Percentiles rank a stretch among this genome's conserved stretches.
These are phyloP conservation scores for Xylocopa sonorina DNA, from an alignment of 1,140 invertebrate genomes.

Conservation along the genomic window DNA sequence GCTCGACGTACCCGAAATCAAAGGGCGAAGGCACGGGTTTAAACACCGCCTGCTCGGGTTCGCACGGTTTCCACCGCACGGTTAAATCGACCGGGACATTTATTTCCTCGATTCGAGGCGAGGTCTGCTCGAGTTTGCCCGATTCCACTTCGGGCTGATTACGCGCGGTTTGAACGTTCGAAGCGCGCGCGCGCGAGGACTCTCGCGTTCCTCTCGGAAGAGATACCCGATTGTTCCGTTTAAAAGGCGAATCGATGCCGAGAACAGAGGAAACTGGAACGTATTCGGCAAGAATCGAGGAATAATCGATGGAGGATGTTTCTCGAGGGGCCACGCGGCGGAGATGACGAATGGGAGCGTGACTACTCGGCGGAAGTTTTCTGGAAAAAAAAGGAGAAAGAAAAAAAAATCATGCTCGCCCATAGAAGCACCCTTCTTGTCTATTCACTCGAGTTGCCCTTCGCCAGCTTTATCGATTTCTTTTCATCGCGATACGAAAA, in stretches of 20 bases:
- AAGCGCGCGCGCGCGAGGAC: neutral
- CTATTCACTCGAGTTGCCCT: constrained; percentile 70
- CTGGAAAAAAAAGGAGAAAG: neutral
- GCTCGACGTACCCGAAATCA: constrained; percentile 55
- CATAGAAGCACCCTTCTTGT: constrained; percentile 68
- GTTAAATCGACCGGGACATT: constrained; percentile 40
- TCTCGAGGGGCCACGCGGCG: constrained; percentile 29
- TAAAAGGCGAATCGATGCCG: constrained; percentile 2
- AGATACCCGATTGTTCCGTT: neutral
- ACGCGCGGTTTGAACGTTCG: neutral
- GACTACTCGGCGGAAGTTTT: constrained; percentile 58
- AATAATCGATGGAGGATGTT: constrained; percentile 52
- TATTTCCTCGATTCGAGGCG: neutral
- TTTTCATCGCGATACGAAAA: constrained; percentile 71
- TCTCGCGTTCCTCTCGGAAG: too few species aligned
- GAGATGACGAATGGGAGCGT: constrained; percentile 54
- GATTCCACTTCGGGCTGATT: neutral
- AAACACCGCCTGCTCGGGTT: constrained; percentile 61
- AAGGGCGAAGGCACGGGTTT: constrained; percentile 47
- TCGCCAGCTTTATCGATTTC: constrained; percentile 70
- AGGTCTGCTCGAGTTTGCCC: neutral
- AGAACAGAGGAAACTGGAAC: constrained; percentile 13
- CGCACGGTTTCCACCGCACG: constrained; percentile 59
- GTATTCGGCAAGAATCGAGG: constrained; percentile 38
- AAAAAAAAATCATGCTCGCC: constrained; percentile 64